Base-by-base conservation (phyloP, 2,113 vertebrate genomes). In the Lamprotornis superbus region DNA sequence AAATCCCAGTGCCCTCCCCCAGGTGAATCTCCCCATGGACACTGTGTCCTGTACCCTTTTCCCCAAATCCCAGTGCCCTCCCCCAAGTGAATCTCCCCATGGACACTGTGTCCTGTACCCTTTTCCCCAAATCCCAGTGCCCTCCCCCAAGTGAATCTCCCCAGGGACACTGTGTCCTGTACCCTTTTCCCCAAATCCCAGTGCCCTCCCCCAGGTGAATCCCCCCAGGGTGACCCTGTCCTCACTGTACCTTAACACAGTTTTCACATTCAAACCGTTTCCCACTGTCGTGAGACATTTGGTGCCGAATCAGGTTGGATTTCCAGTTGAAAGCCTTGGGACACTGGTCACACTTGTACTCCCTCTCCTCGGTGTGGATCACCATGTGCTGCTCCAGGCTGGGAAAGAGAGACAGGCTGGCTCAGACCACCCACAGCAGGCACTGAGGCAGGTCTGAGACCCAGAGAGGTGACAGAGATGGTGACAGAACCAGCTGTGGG, bases 281-380 rank as follows among this genome's bases (percentile, higher is more conserved):
- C 98, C 99, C 99, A 12, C 98, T 99, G 98, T 99, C 99, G 31
- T 99, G 99, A 97, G 99, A 99, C 99, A 99, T 99, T 97, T 99
- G 99, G 98, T 99, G 99, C 74, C 99, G 99, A 89, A 99, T 99
- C 98, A 99, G 98, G 98, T 99, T 99, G 94, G 99, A 99, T 98
- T 99, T 99, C 99, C 99, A 99, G 99, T 99, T 99, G 98, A 99
- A 99, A 92, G 99, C 99, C 98, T 99, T 99, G 92, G 99, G 99
- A n/a, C 99, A 99, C 97, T 99, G 99, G 98, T 99, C 99, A 46
- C 99, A 99, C 97, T 99, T 99, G 98, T 99, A 99, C 95, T 99
- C 99, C 18, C 99, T 95, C 97, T 99, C 99, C 92, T 99, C 99
- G 0, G 99, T 99, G 97, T 99, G 99, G 86, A 99, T 98, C 12